Base-by-base conservation (phyloP, 2,113 vertebrate species). In the Ifrita kowaldi region DNA sequence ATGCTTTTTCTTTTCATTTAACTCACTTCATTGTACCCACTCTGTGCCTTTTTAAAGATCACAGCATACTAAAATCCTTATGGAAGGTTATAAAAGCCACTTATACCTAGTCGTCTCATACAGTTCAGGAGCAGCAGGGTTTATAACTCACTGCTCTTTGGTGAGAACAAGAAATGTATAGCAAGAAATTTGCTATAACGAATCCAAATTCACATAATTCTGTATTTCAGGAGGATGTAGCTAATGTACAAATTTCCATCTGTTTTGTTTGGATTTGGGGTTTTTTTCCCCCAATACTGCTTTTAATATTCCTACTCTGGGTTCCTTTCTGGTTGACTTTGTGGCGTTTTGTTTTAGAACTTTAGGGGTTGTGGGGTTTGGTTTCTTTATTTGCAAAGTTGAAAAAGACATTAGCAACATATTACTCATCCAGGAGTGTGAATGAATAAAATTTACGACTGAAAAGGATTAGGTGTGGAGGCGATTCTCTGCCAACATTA, bases 1-100 rank as follows among this genome's bases (percentile, higher is more conserved):
- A 80, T 93, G 65, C 30, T 85, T 84, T 94, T 44, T 80, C 37
- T 85, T 92, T 95, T 92, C 14, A 59, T 85, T 94, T 92, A 88
- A 70, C 50, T 87, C 50, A 82, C n/a, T 92, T 68, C 64, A 74
- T 53, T 80, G 47, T 86, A 71, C 55, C 35, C 75, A 69, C 11
- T 87, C 37, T 18, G n/a, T 57, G 46, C 47, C 69, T 90, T 79
- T 93, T 59, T 46, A 88, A 85, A 95, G 69, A 94, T 84, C 89
- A 84, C 46, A 84, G 63, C 46, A 49, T 39, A 80, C 20, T 74
- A 59, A 86, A 96, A 90, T 35, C 46, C 68, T 89, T 79, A 56
- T 41, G 18, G 68, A 97, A 92, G 47, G 21, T 65, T 89, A 57
- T 50, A 93, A 85, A 78, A 73, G 37, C 21, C 55, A 44, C 53